These are phyloP conservation scores for Tapirus indicus DNA, from an alignment of 2,797 vertebrate species.

Conservation along the genomic window DNA sequence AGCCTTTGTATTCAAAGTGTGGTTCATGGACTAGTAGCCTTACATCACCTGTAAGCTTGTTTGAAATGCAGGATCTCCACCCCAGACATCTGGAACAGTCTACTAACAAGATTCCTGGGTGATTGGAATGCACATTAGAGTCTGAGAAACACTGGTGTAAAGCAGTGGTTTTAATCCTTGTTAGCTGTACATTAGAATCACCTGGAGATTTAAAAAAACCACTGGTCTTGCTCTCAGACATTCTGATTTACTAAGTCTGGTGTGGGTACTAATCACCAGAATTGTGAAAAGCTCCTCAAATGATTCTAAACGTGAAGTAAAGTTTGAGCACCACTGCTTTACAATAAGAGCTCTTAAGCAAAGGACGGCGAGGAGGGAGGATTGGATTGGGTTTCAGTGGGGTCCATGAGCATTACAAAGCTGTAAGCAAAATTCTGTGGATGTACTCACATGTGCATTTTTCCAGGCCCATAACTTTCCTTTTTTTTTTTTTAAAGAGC, in stretches of 20 bases:
- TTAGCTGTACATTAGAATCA: background rate
- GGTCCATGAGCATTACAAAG: background rate
- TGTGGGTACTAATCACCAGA: background rate
- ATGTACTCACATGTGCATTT: background rate
- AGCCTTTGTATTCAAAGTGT: background rate
- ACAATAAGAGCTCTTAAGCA: background rate
- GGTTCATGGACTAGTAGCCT: background rate
- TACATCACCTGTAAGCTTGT: background rate
- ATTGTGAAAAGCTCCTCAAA: background rate
- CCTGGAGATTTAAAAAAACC: background rate
- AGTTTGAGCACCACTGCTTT: background rate
- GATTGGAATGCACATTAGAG: background rate
- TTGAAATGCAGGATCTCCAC: background rate
- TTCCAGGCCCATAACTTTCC: background rate
- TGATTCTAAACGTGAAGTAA: constrained; percentile 32
- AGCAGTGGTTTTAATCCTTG: background rate
- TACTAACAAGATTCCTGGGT: background rate
- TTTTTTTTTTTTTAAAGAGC: background rate
- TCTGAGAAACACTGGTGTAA: background rate
- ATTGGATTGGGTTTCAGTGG: background rate
- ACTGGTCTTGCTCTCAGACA: background rate
- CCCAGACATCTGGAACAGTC: background rate
- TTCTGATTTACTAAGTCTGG: background rate
- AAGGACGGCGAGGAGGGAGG: background rate
- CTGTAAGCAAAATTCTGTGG: background rate